Conservation (phyloP, 1,140 invertebrate species). For the Mesaphorura yosii region DNA sequence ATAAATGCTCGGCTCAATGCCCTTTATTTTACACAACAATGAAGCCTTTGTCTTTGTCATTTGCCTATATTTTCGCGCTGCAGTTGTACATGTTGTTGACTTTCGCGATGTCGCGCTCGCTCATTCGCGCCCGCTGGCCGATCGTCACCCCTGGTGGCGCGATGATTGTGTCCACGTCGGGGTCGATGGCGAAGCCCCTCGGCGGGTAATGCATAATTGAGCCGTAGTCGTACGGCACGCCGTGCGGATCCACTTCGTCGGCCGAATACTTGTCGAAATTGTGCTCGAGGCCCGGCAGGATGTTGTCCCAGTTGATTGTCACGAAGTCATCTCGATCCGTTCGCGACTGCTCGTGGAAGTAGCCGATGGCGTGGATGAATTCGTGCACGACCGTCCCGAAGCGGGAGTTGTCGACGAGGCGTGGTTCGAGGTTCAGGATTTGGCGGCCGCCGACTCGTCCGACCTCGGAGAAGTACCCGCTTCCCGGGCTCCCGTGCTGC, state of each 20-base stretch:
- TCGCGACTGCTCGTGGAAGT: conserved; percentile 54
- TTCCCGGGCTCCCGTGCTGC: conserved; percentile 5
- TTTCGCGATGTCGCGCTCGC: conserved; percentile 17
- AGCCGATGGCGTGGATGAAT: conserved; percentile 53
- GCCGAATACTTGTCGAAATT: conserved; percentile 35
- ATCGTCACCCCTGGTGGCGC: background rate
- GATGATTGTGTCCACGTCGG: conserved; percentile 12
- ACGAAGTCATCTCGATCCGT: conserved; percentile 53
- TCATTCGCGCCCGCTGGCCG: conserved; percentile 1
- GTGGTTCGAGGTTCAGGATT: conserved; percentile 42
- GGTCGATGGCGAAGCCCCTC: conserved; percentile 21
- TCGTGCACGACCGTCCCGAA: conserved; percentile 51
- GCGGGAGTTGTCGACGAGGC: conserved; percentile 42
- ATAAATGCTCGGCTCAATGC: too few species aligned
- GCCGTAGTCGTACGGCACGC: conserved; percentile 37
- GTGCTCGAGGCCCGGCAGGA: conserved; percentile 39
- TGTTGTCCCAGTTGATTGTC: conserved; percentile 50
- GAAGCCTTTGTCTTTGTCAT: background rate
- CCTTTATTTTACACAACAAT: background rate
- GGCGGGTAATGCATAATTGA: conserved; percentile 36
- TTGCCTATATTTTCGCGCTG: too few species aligned
- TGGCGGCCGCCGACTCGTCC: conserved; percentile 47
- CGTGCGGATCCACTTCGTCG: conserved; percentile 28
- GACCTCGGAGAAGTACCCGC: conserved; percentile 45
- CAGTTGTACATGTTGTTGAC: conserved; percentile 25